Conservation (phyloP, 2,797 vertebrate species). For the Bufotes viridis region DNA sequence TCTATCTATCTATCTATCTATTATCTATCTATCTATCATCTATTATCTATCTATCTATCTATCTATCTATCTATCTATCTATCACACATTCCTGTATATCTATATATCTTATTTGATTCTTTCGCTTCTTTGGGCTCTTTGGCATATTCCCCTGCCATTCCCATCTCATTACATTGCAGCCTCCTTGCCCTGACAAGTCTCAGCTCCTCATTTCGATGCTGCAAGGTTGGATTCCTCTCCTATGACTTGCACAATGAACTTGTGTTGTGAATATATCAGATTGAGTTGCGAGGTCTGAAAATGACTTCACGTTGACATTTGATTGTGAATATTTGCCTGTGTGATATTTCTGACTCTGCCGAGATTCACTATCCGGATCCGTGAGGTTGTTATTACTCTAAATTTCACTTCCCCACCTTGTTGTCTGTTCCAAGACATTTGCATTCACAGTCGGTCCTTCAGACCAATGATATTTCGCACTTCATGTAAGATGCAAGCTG, state of each 20-base stretch:
- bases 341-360: neutral
- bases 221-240: neutral
- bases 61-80: neutral
- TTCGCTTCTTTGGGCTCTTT: neutral
- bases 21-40: constrained; percentile 7
- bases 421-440: neutral
- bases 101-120: neutral
- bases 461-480: constrained; percentile 15
- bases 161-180: neutral
- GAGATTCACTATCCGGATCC: neutral
- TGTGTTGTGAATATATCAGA: neutral
- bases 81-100: neutral
- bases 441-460: neutral
- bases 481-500: neutral
- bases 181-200: constrained; percentile 5
- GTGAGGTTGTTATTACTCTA: neutral
- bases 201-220: neutral
- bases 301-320: constrained; percentile 21
- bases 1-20: neutral
- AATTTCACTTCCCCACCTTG: neutral
- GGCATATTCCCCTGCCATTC: neutral
- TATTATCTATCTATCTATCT: neutral
- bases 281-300: constrained; percentile 49
- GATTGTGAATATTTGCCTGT: constrained; percentile 15
- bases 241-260: constrained; percentile 28